These are phyloP conservation scores for Channa striata DNA, from an alignment of 2,797 vertebrate genomes.

Conservation along the genomic window DNA sequence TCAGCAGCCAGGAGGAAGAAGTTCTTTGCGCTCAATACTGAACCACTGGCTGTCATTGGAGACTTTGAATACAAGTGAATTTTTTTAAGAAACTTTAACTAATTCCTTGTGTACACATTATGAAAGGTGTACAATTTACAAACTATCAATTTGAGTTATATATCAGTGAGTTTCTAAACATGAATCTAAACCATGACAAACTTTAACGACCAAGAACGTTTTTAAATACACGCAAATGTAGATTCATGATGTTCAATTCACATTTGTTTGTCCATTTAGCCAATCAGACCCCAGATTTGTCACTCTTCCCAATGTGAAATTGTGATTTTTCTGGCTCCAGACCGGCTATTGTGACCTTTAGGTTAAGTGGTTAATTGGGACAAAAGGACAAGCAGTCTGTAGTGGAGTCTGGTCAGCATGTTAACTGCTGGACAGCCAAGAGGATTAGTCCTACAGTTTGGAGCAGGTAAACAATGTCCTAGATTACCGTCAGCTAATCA, in stretches of 20 bases:
- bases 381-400: constrained; percentile 38
- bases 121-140: too few species aligned
- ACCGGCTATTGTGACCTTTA: constrained; percentile 15
- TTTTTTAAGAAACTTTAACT: too few species aligned
- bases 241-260: not conserved
- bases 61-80: too few species aligned
- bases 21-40: not conserved
- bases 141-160: too few species aligned
- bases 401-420: constrained; percentile 22
- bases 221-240: not conserved
- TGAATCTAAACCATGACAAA: not conserved
- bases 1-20: not conserved
- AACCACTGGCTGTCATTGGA: not conserved
- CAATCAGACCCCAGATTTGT: not conserved
- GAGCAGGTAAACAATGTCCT: constrained; percentile 54
- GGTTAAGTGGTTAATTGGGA: constrained; percentile 36
- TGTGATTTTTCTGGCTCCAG: not conserved
- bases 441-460: constrained; percentile 56
- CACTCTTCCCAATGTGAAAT: not conserved
- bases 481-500: constrained; percentile 72
- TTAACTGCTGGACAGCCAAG: constrained; percentile 37
- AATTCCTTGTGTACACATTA: too few species aligned
- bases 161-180: too few species aligned
- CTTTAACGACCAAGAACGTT: not conserved
- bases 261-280: not conserved